Evolutionary conservation across 1,140 invertebrate genomes (phyloP), one percentile per base, ranked within the genome.

Genomic region (Drosophila lini): DNA sequence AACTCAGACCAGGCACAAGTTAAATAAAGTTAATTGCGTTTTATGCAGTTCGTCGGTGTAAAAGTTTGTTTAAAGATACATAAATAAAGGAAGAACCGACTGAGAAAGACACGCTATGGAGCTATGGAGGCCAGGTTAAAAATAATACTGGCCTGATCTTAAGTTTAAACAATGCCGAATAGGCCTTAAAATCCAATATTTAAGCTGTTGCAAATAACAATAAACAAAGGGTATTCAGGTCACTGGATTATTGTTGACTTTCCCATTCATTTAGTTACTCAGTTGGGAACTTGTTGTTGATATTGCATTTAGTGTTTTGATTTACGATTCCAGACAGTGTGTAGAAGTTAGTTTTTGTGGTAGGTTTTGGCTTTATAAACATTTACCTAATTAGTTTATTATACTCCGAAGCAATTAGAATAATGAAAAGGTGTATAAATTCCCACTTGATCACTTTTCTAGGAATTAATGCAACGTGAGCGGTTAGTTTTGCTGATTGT

Each of bases 1-100:
- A 68, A 28, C 42, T 63, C 48, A 52, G 6, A 22, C 55, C 38
- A 53, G 38, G 47, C 62, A 74, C 45, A 75, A 76, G 80, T 78
- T 75, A 75, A 83, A 75, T 82, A 82, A 82, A 82, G 80, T 82
- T 82, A 82, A 82, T 82, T 82, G 60, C 80, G 75, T 79, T 82
- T 82, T 70, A 81, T 83, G 48, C 75, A 82, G 75, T 78, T 69
- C 55, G 47, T 57, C 53, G 53, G 28, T 9, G 41, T 10, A 74
- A 71, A 69, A 67, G 42, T 48, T 78, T 81, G 79, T 81, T 81
- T 81, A 73, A 74, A 81, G 41, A 81, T 57, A 25, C 74, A 68
- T 81, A 77, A 81, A 81, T 78, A 69, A 52, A 58, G 22, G 55
- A 55, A 42, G 10, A 40, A 28, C 47, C 47, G 22, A 53, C 38